These are phyloP conservation scores for Oplegnathus fasciatus DNA, from an alignment of 2,113 vertebrate genomes.

Conservation along the genomic window DNA sequence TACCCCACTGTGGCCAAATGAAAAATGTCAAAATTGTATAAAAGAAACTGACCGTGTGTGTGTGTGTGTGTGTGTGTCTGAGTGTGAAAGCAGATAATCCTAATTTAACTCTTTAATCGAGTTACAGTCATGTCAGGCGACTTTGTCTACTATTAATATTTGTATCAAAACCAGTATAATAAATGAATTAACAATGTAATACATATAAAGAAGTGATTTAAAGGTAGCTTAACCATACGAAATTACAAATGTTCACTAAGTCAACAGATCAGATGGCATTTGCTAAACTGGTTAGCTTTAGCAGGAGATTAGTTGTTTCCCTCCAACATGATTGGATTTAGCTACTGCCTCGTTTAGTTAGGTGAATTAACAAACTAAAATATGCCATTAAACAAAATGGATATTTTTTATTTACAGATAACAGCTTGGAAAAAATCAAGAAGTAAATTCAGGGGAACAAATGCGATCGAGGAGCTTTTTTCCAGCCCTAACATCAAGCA, in stretches of 20 bases:
- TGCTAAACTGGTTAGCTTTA: neutral
- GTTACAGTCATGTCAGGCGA: neutral
- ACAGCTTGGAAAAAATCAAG: too few species aligned
- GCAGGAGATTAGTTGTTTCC: too few species aligned
- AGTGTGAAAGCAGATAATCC: conserved; percentile 13
- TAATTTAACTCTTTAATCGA: neutral
- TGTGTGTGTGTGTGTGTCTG: too few species aligned
- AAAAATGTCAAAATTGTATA: conserved; percentile 53
- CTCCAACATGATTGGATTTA: neutral
- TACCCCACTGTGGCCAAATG: conserved; percentile 34
- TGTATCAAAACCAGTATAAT: neutral
- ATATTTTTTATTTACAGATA: neutral
- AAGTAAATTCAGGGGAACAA: neutral
- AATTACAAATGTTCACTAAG: neutral
- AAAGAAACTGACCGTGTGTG: conserved; percentile 4
- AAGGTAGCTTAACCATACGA: neutral
- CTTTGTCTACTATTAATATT: neutral
- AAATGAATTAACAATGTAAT: neutral
- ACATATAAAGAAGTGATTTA: neutral
- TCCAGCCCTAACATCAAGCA: too few species aligned
- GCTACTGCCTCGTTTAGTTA: neutral
- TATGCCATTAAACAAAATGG: neutral
- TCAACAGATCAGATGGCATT: neutral
- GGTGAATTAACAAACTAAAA: neutral
- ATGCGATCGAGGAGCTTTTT: too few species aligned